Conservation (phyloP, 2,113 vertebrate genomes). For the Chaetodon trifascialis region DNA sequence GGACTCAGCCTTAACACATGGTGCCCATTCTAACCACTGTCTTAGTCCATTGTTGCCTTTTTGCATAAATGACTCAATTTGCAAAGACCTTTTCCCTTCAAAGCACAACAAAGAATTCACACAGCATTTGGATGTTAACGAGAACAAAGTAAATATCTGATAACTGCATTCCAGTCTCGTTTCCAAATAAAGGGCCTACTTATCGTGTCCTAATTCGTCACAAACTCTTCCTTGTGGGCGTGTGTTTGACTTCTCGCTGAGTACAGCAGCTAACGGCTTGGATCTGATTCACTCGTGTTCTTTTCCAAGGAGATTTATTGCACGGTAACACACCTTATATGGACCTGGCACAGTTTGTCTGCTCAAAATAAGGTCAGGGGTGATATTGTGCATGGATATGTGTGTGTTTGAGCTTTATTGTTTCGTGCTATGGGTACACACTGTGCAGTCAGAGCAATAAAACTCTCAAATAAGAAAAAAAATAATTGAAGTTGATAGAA, state of each 20-base stretch:
- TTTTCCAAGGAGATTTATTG: conserved; percentile 68
- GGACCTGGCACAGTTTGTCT: conserved; percentile 66
- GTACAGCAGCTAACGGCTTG: conserved; percentile 42
- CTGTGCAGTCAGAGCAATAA: background rate
- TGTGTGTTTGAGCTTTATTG: conserved; percentile 33
- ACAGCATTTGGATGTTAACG: conserved; percentile 20
- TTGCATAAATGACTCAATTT: background rate
- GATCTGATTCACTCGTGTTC: conserved; percentile 60
- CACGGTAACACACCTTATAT: conserved; percentile 68
- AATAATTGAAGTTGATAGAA: background rate
- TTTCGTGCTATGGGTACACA: background rate
- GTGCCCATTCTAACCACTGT: background rate
- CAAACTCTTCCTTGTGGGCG: conserved; percentile 61
- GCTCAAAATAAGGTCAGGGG: conserved; percentile 66
- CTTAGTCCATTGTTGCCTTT: background rate
- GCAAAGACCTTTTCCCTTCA: background rate
- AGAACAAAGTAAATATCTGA: conserved; percentile 60
- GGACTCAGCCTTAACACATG: no score
- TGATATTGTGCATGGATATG: conserved; percentile 19
- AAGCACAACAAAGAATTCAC: conserved; percentile 22
- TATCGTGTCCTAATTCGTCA: conserved; percentile 55
- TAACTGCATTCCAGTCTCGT: conserved; percentile 55
- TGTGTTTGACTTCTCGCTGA: conserved; percentile 66
- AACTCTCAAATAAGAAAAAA: conserved; percentile 3
- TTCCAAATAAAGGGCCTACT: conserved; percentile 64